These are phyloP conservation scores for Athene noctua DNA, from an alignment of 2,113 vertebrate species.

Conservation along the genomic window DNA sequence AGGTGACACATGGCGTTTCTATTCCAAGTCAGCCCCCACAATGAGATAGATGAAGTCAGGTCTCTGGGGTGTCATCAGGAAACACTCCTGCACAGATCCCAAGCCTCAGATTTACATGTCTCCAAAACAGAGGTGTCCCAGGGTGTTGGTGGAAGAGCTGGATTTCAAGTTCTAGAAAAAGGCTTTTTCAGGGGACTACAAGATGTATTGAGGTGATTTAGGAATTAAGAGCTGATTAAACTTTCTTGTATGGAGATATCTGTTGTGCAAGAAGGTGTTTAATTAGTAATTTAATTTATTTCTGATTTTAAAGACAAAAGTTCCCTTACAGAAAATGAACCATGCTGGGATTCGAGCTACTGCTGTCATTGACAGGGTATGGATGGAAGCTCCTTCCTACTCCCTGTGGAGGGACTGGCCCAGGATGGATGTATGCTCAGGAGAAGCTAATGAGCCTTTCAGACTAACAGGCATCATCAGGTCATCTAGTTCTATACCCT, in stretches of 20 bases:
- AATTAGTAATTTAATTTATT: neutral
- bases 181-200: neutral
- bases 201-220: neutral
- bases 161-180: neutral
- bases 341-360: neutral
- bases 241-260: neutral
- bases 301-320: neutral
- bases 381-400: neutral
- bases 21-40: fast-evolving
- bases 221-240: neutral
- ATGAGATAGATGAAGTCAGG: neutral
- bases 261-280: neutral
- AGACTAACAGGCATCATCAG: neutral
- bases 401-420: neutral
- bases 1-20: neutral
- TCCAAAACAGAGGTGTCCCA: neutral
- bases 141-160: neutral
- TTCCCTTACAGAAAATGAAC: neutral
- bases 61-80: neutral
- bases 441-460: neutral
- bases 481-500: neutral
- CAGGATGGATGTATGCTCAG: neutral
- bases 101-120: neutral
- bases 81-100: neutral
- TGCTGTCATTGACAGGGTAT: neutral